These are phyloP conservation scores for Gnathonemus longibarbis DNA, from an alignment of 2,113 vertebrate genomes.

Conservation along the genomic window DNA sequence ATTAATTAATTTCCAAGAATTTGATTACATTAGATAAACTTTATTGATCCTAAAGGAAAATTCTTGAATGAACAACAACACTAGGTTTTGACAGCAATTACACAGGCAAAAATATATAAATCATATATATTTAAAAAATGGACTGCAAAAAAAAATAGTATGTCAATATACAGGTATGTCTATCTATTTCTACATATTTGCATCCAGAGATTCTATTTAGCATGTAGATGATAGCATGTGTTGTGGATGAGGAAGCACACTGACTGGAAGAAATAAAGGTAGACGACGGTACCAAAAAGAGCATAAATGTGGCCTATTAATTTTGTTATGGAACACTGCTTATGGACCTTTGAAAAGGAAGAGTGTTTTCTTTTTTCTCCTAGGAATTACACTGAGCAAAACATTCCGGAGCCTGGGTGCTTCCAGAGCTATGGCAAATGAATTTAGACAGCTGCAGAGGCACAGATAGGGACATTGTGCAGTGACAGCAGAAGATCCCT, in stretches of 20 bases:
- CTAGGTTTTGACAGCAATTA: neutral
- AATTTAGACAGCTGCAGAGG: slow-evolving; percentile 57
- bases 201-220: neutral
- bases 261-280: neutral
- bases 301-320: slow-evolving; percentile 22
- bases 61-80: neutral
- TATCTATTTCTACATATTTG: neutral
- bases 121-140: neutral
- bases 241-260: neutral
- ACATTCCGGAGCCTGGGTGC: slow-evolving; percentile 37
- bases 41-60: neutral
- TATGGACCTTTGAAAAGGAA: slow-evolving; percentile 27
- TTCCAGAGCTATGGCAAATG: slow-evolving; percentile 41
- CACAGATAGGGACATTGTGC: slow-evolving; percentile 52
- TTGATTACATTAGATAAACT: neutral
- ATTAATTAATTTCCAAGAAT: neutral
- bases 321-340: slow-evolving; percentile 25
- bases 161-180: too few relatives aligned
- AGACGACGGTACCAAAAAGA: neutral
- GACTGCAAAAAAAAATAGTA: too few relatives aligned
- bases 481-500: slow-evolving; percentile 38
- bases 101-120: neutral
- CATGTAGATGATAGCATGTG: neutral
- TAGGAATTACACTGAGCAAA: slow-evolving; percentile 32
- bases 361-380: slow-evolving; percentile 18